These are phyloP conservation scores for Silurus glanis DNA, from an alignment of 2,113 vertebrate genomes.

Conservation along the genomic window DNA sequence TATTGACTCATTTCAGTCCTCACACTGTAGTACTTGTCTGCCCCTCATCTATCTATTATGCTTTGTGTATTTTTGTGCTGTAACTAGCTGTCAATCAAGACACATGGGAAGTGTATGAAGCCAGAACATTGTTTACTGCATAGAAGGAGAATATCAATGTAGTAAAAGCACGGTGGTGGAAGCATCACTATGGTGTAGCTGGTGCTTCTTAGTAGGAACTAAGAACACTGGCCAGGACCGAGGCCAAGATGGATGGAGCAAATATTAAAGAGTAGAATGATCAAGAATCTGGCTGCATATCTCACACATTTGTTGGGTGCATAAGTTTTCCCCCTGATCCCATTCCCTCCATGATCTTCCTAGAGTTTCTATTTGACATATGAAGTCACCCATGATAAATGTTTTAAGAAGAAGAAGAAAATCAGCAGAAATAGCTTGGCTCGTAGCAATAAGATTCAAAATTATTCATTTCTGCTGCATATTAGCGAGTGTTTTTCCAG, in stretches of 20 bases:
- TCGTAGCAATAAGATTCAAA: neutral
- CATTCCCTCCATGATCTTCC: neutral
- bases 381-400: neutral
- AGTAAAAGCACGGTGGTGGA: neutral
- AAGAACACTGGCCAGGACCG: neutral
- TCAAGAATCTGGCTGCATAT: neutral
- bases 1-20: neutral
- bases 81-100: neutral
- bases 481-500: neutral
- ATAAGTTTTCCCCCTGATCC: neutral
- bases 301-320: neutral
- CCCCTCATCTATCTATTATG: neutral
- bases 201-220: neutral
- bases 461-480: neutral
- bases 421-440: too few species aligned
- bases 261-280: neutral
- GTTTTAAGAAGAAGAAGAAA: neutral
- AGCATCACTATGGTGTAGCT: neutral
- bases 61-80: neutral
- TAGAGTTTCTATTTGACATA: neutral
- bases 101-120: neutral
- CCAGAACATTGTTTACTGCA: neutral
- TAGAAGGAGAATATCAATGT: neutral
- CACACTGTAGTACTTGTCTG: neutral
- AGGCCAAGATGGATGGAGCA: neutral